phyloP scores from a whole-genome alignment of 2,113 vertebrate genomes.

The Coturnix japonica region DNA sequence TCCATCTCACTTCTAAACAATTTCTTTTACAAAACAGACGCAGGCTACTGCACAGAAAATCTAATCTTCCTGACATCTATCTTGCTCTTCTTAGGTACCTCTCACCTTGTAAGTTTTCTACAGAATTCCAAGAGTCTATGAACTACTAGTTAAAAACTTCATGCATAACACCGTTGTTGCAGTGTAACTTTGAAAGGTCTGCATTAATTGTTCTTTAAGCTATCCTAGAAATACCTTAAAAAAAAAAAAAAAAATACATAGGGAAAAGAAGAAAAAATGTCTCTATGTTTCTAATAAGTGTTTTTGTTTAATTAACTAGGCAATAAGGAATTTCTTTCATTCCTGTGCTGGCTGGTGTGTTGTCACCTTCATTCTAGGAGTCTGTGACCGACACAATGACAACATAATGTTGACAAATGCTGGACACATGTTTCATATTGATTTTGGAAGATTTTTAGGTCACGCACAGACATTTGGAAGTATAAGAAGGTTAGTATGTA shows the following conservation, averaged over 20 bases:
- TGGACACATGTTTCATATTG: conserved; percentile 81
- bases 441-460: conserved; percentile 81
- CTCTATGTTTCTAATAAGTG: not conserved
- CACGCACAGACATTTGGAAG: conserved; percentile 80
- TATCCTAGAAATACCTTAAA: not conserved
- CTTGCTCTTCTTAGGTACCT: rapidly evolving
- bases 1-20: not conserved
- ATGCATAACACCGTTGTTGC: not conserved
- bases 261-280: not conserved
- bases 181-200: not conserved
- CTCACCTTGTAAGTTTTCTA: not conserved
- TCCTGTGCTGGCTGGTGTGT: conserved; percentile 83
- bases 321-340: conserved; percentile 76
- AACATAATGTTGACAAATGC: conserved; percentile 79
- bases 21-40: not conserved
- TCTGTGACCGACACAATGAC: conserved; percentile 82
- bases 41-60: not conserved
- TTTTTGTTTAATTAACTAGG: conserved; percentile 52
- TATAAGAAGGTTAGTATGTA: conserved; percentile 77
- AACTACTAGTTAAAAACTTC: not conserved
- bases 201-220: not conserved
- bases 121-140: not conserved
- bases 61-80: not conserved
- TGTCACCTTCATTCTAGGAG: conserved; percentile 79
- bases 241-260: not conserved